Conservation (phyloP, 2,888 invertebrate species). For the Stenichneumon culpator region DNA sequence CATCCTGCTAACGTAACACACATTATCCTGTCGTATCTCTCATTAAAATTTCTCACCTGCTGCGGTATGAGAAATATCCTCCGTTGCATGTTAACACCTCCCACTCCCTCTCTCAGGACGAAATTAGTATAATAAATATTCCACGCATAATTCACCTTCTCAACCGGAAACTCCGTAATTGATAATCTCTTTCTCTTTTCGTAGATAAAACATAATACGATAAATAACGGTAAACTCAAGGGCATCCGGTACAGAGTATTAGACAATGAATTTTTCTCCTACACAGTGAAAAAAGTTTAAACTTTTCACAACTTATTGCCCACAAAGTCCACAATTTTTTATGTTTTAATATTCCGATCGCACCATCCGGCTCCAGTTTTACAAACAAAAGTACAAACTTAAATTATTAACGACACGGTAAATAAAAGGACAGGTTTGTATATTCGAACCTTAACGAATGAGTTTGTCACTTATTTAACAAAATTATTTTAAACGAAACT, state of each 20-base stretch:
- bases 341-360: too few species aligned
- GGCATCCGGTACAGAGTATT: background rate
- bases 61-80: slow-evolving; percentile 22
- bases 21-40: slow-evolving; percentile 44
- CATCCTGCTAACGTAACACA: background rate
- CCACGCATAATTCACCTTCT: background rate
- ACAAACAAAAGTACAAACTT: too few species aligned
- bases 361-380: too few species aligned
- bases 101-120: background rate
- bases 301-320: too few species aligned
- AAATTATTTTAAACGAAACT: too few species aligned
- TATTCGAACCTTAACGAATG: too few species aligned
- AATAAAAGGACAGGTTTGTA: too few species aligned
- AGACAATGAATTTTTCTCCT: background rate
- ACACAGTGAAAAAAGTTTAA: too few species aligned
- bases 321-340: too few species aligned
- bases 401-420: too few species aligned
- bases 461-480: too few species aligned
- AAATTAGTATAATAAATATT: slow-evolving; percentile 37
- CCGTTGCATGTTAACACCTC: background rate
- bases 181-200: background rate
- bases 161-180: background rate
- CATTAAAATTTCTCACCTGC: slow-evolving; percentile 26
- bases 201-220: background rate
- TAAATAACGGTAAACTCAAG: background rate